Evolutionary conservation across 1,140 invertebrate species (phyloP).

Genomic region (Lordiphosa stackelbergi): DNA sequence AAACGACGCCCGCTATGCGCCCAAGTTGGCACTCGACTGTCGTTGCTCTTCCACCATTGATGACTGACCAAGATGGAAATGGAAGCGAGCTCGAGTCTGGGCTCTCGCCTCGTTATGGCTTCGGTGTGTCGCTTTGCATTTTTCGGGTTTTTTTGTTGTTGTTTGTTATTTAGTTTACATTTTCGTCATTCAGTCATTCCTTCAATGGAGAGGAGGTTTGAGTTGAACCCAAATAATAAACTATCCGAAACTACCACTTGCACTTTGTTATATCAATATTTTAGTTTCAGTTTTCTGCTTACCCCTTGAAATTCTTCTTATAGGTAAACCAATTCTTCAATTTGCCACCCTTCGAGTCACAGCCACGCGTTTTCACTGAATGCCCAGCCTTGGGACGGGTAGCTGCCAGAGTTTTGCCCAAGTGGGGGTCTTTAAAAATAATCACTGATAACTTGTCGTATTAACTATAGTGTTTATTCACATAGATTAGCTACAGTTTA

Average conservation of each 20-base stretch:
- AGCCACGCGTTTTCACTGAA: constrained; percentile 30
- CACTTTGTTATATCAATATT: background rate
- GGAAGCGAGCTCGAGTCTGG: constrained; percentile 27
- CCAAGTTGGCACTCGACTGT: constrained; percentile 62
- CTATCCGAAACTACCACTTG: constrained; percentile 22
- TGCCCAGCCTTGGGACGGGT: constrained; percentile 9
- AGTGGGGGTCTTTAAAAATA: constrained; percentile 54
- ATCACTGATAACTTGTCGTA: constrained; percentile 36
- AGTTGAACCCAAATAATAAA: constrained; percentile 38
- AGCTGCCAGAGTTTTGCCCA: constrained; percentile 19
- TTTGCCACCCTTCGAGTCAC: constrained; percentile 24
- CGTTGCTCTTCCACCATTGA: constrained; percentile 13
- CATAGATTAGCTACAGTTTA: constrained; percentile 46
- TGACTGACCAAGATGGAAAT: constrained; percentile 28
- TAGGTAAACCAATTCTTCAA: background rate
- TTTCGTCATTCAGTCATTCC: constrained; percentile 46
- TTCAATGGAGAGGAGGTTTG: background rate
- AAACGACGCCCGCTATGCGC: constrained; percentile 57
- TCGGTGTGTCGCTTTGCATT: constrained; percentile 21
- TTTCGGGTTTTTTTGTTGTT: constrained; percentile 25
- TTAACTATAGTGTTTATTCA: constrained; percentile 31
- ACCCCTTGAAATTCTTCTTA: constrained; percentile 2
- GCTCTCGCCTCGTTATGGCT: constrained; percentile 9
- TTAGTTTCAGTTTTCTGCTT: constrained; percentile 7
- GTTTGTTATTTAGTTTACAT: constrained; percentile 14